phyloP scores from a whole-genome alignment of 2,888 invertebrate species.

The Heliconius cydno region DNA sequence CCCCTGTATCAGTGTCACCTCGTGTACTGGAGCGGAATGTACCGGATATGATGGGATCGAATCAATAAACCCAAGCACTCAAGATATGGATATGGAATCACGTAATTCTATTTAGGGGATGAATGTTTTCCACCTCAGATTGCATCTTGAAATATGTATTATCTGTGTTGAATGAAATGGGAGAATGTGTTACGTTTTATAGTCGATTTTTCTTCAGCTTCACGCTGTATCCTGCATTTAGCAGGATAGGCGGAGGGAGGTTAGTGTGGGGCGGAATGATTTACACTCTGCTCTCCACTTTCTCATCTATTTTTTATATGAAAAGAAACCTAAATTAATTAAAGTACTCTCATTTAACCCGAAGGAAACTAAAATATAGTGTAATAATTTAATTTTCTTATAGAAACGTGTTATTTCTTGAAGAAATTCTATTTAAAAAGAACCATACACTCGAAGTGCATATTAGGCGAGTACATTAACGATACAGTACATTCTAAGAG shows the following conservation, averaged over 20 bases:
- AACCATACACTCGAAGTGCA: too few species aligned
- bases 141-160: slow-evolving; percentile 34
- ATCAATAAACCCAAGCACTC: slow-evolving; percentile 48
- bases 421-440: too few species aligned
- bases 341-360: too few species aligned
- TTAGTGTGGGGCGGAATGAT: not conserved
- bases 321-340: too few species aligned
- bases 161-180: not conserved
- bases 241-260: not conserved
- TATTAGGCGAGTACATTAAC: too few species aligned
- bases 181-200: not conserved
- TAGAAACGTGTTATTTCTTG: too few species aligned
- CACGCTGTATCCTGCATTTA: not conserved
- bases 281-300: not conserved
- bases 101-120: slow-evolving; percentile 48
- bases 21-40: slow-evolving; percentile 44
- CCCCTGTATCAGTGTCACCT: slow-evolving; percentile 24
- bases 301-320: not conserved
- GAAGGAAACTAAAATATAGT: too few species aligned
- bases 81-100: slow-evolving; percentile 43
- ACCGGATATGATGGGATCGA: slow-evolving; percentile 49
- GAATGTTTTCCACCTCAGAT: slow-evolving; percentile 44
- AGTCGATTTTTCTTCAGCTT: not conserved
- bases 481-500: not conserved
- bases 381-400: too few species aligned